Percentiles rank a stretch among this genome's conserved stretches.
These are phyloP conservation scores for Hypsopygia costalis DNA, from an alignment of 2,888 invertebrate species.

Conservation along the genomic window DNA sequence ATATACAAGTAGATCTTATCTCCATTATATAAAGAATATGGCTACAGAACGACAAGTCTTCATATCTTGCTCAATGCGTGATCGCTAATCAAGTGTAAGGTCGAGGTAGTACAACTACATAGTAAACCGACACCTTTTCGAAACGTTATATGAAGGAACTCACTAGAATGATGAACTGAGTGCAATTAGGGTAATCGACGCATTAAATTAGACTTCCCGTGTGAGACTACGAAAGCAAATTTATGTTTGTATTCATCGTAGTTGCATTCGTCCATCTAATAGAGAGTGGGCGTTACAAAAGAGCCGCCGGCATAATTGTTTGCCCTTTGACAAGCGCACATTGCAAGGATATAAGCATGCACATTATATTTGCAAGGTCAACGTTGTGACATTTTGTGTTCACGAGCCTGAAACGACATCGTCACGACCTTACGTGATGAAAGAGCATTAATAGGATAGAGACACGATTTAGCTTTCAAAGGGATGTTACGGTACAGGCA, in stretches of 20 bases:
- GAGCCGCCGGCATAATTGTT: slow-evolving; percentile 45
- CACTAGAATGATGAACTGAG: not conserved
- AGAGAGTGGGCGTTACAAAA: slow-evolving; percentile 45
- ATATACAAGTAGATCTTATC: slow-evolving; percentile 12
- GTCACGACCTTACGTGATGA: slow-evolving; percentile 43
- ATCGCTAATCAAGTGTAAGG: slow-evolving; percentile 39
- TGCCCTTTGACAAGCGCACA: slow-evolving; percentile 38
- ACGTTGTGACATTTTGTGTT: slow-evolving; percentile 27
- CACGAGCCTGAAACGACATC: slow-evolving; percentile 34
- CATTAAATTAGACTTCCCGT: slow-evolving; percentile 8
- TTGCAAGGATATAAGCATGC: slow-evolving; percentile 39
- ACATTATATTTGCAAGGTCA: slow-evolving; percentile 47
- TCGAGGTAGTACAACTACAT: slow-evolving; percentile 10
- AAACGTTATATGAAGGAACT: not conserved
- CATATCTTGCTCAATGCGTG: not conserved
- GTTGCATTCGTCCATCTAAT: slow-evolving; percentile 8
- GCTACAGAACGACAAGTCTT: slow-evolving; percentile 31
- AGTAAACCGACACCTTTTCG: not conserved
- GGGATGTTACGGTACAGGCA: slow-evolving; percentile 9
- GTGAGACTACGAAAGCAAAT: slow-evolving; percentile 11
- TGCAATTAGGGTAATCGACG: slow-evolving; percentile 5
- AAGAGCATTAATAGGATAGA: slow-evolving; percentile 20
- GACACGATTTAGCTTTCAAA: slow-evolving; percentile 24
- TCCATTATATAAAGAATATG: slow-evolving; percentile 31
- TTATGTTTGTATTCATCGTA: slow-evolving; percentile 2